Conservation (phyloP, 2,888 invertebrate genomes). For the Flabesymbios commensalis region DNA sequence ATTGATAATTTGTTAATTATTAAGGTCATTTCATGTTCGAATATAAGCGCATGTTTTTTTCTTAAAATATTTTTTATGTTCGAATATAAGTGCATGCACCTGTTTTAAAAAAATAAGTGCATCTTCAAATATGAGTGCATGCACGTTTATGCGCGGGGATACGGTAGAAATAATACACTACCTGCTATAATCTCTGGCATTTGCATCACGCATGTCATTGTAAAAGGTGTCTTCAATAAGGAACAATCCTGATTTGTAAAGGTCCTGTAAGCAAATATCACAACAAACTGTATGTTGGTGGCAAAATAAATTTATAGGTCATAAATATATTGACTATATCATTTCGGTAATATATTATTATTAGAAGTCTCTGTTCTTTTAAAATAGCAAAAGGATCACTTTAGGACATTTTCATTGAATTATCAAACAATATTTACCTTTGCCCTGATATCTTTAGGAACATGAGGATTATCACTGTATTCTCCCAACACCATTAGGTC, state of each 20-base stretch:
- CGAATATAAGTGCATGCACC: no score
- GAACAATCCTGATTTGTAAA: slow-evolving; percentile 75
- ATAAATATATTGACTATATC: no score
- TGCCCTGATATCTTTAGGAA: slow-evolving; percentile 38
- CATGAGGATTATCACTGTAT: slow-evolving; percentile 57
- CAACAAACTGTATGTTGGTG: background rate
- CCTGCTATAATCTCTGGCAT: slow-evolving; percentile 71
- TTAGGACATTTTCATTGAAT: background rate
- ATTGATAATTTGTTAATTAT: no score
- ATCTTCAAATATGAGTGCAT: no score
- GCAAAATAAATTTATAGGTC: background rate
- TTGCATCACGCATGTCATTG: slow-evolving; percentile 70
- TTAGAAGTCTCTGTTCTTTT: background rate
- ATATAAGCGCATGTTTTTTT: no score
- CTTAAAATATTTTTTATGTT: no score
- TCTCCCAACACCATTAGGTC: slow-evolving; percentile 66
- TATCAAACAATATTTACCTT: slow-evolving; percentile 44
- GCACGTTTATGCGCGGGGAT: no score
- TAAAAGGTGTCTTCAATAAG: slow-evolving; percentile 81
- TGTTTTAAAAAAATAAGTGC: no score
- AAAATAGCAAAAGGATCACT: background rate
- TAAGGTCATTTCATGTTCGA: no score
- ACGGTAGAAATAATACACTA: no score
- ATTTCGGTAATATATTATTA: no score
- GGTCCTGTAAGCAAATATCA: slow-evolving; percentile 62